Evolutionary conservation across 2,888 invertebrate species (phyloP).

Genomic region (Erebia ligea): DNA sequence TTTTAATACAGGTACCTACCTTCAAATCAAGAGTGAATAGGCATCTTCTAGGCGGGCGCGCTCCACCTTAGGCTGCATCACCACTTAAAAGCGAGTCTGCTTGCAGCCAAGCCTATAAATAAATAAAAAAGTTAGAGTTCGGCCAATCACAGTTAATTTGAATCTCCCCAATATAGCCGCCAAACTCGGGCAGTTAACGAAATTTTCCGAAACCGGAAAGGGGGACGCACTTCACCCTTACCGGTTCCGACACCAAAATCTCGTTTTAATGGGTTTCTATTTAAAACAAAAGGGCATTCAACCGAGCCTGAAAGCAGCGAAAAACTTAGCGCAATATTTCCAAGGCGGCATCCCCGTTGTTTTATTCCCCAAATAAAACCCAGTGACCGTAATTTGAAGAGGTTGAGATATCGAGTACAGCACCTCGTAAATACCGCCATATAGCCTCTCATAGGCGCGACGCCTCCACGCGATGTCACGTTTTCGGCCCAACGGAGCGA

Average conservation of each 20-base stretch:
- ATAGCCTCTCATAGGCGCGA: slow-evolving; percentile 45
- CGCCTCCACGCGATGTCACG: slow-evolving; percentile 79
- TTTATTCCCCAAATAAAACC: slow-evolving; percentile 46
- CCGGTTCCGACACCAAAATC: not conserved
- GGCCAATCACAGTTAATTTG: too few species aligned
- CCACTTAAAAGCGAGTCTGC: too few species aligned
- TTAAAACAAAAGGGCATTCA: not conserved
- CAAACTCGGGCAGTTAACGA: too few species aligned
- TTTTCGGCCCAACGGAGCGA: slow-evolving; percentile 81
- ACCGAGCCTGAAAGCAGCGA: not conserved
- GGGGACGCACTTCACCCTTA: too few species aligned
- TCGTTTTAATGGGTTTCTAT: not conserved
- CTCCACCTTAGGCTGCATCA: too few species aligned
- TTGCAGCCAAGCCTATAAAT: too few species aligned
- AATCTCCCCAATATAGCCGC: too few species aligned
- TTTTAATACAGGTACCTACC: too few species aligned
- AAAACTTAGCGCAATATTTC: slow-evolving; percentile 17
- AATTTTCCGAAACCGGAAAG: too few species aligned
- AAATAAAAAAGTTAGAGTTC: too few species aligned
- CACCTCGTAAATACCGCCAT: slow-evolving; percentile 68
- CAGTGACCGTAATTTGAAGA: slow-evolving; percentile 47
- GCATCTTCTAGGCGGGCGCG: too few species aligned
- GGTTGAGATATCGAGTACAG: slow-evolving; percentile 72
- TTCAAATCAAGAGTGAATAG: too few species aligned
- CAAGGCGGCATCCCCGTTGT: slow-evolving; percentile 33